A percentile compares a stretch with the other conserved stretches of the same genome.
phyloP scores from a whole-genome alignment of 2,888 invertebrate genomes.

The Netelia inedita region DNA sequence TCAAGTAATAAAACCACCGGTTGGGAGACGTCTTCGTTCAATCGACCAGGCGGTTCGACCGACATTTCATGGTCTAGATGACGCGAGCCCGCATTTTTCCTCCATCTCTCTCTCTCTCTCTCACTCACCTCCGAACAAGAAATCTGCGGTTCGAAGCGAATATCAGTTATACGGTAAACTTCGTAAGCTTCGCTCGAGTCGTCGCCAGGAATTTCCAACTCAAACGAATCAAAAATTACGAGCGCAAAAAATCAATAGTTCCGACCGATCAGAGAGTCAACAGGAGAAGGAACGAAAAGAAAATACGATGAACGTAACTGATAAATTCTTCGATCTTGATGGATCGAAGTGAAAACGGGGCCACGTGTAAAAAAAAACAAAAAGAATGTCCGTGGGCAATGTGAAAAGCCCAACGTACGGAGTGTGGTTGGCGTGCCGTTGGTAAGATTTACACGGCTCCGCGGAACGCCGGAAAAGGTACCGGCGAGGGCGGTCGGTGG shows the following conservation, averaged over 20 bases:
- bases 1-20: slow-evolving; percentile 21
- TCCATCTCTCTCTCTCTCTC: slow-evolving; percentile 31
- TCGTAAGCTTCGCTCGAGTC: slow-evolving; percentile 40
- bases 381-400: background rate
- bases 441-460: slow-evolving; percentile 78
- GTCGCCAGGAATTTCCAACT: slow-evolving; percentile 46
- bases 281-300: background rate
- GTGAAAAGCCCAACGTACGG: background rate
- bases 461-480: slow-evolving; percentile 80
- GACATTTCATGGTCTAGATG: slow-evolving; percentile 69
- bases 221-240: slow-evolving; percentile 38
- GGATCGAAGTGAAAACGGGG: slow-evolving; percentile 48
- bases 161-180: slow-evolving; percentile 46
- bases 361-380: background rate
- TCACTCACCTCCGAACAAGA: slow-evolving; percentile 20
- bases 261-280: background rate
- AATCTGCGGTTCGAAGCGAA: slow-evolving; percentile 51
- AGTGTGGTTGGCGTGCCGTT: slow-evolving; percentile 79
- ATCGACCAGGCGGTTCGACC: slow-evolving; percentile 65
- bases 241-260: background rate
- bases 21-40: slow-evolving; percentile 34
- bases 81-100: slow-evolving; percentile 42
- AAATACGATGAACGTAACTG: slow-evolving; percentile 23
- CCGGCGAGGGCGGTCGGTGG: slow-evolving; percentile 77
- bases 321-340: background rate